Evolutionary conservation across 2,888 invertebrate genomes (phyloP), one percentile per base, ranked within the genome.

Genomic region (Zelleria hepariella): DNA sequence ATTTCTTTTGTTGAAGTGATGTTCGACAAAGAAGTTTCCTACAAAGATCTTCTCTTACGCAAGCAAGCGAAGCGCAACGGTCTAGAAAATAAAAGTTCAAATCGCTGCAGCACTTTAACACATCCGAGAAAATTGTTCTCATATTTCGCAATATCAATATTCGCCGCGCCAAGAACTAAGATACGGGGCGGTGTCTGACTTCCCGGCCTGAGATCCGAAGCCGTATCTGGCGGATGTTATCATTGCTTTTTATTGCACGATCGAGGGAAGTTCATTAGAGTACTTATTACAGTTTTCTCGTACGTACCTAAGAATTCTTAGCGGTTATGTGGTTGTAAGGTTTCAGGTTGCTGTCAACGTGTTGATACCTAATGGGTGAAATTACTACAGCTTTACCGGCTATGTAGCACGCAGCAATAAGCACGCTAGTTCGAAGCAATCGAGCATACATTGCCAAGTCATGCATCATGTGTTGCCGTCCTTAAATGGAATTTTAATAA

Each of bases 401-500:
- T 42, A 42, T 42, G 32, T 42, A 42, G 32, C 32, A 15, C 15
- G 15, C 32, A 42, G 15, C 15, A 42, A 42, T 42, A 0, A 42
- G 10, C 15, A 42, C 32, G 32, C 32, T 42, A 42, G 32, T 42
- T 42, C 15, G 0, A 42, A 42, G 32, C 32, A 42, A 10, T 42
- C 10, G 32, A 42, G 15, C 32, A 42, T 10, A 15, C 32, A 42
- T 42, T 1, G 15, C 32, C 15, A 42, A 42, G 32, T 42, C 32
- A 42, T 42, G 32, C 32, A 42, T 42, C 32, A 42, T 42, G 32
- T 42, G 32, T 32, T 15, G 15, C 32, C 32, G 6, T 42, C 32
- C 32, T 67, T 72, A 75, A 71, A 76, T 73, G 69, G 70, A 71
- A 73, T 75, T 75, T 76, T 74, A 75, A 77, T 75, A 74, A 72